Base-by-base conservation (phyloP, 92 coral and sea anemone species). In the Desmophyllum pertusum region DNA sequence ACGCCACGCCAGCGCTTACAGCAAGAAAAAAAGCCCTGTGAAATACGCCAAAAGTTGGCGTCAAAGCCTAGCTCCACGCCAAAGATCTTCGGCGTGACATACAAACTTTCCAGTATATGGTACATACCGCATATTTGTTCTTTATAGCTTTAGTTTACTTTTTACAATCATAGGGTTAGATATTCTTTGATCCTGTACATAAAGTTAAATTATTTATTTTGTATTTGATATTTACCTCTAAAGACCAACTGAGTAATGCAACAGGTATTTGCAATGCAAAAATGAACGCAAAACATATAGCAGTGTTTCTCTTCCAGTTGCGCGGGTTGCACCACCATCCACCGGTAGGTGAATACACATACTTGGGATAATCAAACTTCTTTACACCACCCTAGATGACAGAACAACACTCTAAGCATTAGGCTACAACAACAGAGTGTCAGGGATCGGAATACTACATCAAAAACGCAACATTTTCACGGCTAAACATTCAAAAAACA, bases 321-420 rank as follows among this genome's bases (percentile, higher is more conserved):
- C 98, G 88, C 18, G 99, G 99, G 81, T 97, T 95, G 78, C 99
- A 97, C 99, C 99, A 97, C 99, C 99, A 97, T 61, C 99, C 99
- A 35, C 99, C 99, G 70, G 98, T 83, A 39, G 99, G 99, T 33
- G 99, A 97, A 98, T 98, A 97, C 61, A 97, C 99, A 78, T 92
- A 94, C 72, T 91, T 97, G n/a, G 99, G 99, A 88, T 94, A 97
- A 14, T 93, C 98, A 86, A 97, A 97, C 92, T 92, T 93, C 75
- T 94, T 97, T 39, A 80, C 98, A 45, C 97, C 99, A 37, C 99
- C 99, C 99, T 96, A 83, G 13, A 25, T 48, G 18, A 64, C 31
- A 72, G 27, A 27, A 18, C 25, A 69, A 52, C 0, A 35, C 38
- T 14, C 8, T 2, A 40, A 72, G 9, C 5, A 82, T 73, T 57